Conservation (phyloP, 2,888 invertebrate genomes). For the Nyleta sp. region DNA sequence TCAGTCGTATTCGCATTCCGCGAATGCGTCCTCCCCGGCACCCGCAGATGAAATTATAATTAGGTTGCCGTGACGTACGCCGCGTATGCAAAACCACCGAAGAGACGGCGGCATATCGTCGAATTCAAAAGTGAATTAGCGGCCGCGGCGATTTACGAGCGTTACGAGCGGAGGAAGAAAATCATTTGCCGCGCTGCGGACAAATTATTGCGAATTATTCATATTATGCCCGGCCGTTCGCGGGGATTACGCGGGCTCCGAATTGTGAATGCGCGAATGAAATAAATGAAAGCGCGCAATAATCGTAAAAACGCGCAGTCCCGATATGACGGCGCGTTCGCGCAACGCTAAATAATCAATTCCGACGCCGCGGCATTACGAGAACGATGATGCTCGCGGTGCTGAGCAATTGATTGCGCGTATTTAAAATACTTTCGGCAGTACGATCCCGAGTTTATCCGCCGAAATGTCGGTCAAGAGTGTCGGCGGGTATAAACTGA, state of each 20-base stretch:
- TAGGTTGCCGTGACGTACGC: constrained; percentile 65
- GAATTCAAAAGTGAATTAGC: constrained; percentile 65
- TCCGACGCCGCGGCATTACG: not conserved
- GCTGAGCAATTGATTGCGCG: too few relatives aligned
- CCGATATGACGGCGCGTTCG: constrained; percentile 7
- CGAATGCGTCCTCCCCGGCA: constrained; percentile 63
- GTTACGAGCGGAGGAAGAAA: constrained; percentile 63
- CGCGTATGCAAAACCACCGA: constrained; percentile 52
- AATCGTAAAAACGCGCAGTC: constrained; percentile 39
- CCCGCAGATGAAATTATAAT: constrained; percentile 75
- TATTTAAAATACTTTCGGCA: too few relatives aligned
- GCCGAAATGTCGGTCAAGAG: too few relatives aligned
- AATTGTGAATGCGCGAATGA: constrained; percentile 34
- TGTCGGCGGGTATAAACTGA: too few relatives aligned
- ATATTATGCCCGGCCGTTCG: constrained; percentile 48
- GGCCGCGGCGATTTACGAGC: constrained; percentile 55
- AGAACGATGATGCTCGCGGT: too few relatives aligned
- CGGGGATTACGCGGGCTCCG: constrained; percentile 35
- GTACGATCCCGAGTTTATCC: too few relatives aligned
- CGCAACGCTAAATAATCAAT: not conserved
- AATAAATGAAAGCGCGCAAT: constrained; percentile 34
- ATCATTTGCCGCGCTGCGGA: constrained; percentile 58
- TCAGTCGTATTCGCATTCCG: constrained; percentile 55
- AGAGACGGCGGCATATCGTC: constrained; percentile 59
- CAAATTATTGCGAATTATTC: constrained; percentile 65